Percentiles rank a stretch among this genome's conserved stretches.
Conservation (phyloP, 2,888 invertebrate species). For the Lithophane socia region DNA sequence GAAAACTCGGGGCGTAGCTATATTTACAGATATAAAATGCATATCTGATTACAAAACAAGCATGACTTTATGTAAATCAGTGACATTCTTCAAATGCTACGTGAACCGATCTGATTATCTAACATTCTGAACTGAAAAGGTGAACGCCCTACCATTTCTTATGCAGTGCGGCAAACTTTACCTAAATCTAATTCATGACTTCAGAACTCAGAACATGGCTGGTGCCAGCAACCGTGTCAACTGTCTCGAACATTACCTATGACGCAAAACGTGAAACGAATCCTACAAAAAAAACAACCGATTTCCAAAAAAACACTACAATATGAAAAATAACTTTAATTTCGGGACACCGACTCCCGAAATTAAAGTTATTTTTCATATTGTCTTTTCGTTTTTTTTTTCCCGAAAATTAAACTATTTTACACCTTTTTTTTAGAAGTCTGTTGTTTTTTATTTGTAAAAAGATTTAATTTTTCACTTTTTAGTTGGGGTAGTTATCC, state of each 20-base stretch:
- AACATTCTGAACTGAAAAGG: conserved; percentile 39
- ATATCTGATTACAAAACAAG: not conserved
- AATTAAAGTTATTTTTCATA: no score
- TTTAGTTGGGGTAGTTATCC: no score
- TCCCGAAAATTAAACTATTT: no score
- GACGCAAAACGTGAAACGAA: conserved; percentile 8
- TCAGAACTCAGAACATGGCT: conserved; percentile 14
- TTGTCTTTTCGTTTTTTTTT: no score
- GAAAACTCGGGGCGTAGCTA: no score
- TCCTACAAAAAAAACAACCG: not conserved
- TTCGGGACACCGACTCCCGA: no score
- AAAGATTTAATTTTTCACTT: no score
- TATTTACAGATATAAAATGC: not conserved
- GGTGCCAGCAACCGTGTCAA: conserved; percentile 11
- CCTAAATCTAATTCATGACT: conserved; percentile 51
- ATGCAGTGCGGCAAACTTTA: conserved; percentile 46
- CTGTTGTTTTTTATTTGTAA: no score
- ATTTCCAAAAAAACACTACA: no score
- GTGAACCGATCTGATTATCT: conserved; percentile 8
- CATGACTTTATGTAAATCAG: not conserved
- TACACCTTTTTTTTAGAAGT: no score
- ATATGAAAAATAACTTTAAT: no score
- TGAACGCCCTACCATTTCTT: conserved; percentile 46
- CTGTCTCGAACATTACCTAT: not conserved
- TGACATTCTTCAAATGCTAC: conserved; percentile 5